phyloP scores from a whole-genome alignment of 2,797 vertebrate genomes.

The Cyclura pinguis region DNA sequence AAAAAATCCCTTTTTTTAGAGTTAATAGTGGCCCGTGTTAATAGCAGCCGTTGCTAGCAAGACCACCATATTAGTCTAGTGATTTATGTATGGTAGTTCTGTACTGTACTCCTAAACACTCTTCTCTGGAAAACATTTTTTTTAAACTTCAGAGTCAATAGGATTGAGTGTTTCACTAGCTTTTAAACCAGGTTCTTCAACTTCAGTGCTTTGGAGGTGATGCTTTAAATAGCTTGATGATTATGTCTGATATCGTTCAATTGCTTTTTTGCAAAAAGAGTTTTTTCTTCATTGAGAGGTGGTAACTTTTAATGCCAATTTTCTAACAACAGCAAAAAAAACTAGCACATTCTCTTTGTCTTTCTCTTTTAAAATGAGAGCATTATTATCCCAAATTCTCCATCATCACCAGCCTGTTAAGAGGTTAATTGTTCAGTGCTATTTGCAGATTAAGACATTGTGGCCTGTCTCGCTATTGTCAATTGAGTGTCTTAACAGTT shows the following conservation, averaged over 20 bases:
- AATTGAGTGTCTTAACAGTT: neutral
- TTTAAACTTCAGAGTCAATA: neutral
- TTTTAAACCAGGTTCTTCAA: neutral
- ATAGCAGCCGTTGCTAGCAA: no score
- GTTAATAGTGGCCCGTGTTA: no score
- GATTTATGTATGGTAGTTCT: no score
- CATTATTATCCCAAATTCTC: neutral
- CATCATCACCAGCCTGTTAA: neutral
- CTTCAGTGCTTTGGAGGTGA: neutral
- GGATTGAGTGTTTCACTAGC: neutral
- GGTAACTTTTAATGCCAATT: neutral
- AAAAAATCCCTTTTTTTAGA: no score
- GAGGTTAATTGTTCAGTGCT: neutral
- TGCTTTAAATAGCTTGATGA: neutral
- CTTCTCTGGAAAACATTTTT: neutral
- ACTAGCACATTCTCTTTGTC: neutral
- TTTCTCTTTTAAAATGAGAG: neutral
- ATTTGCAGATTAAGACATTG: neutral
- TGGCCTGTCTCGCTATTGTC: slow-evolving; percentile 2
- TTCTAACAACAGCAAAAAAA: neutral
- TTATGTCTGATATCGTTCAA: neutral
- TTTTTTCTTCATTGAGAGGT: neutral
- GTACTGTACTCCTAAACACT: neutral
- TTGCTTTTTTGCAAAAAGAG: neutral
- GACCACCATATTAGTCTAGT: no score